Evolutionary conservation across 1,140 invertebrate species (phyloP).

Genomic region (Trichonephila clavipes): DNA sequence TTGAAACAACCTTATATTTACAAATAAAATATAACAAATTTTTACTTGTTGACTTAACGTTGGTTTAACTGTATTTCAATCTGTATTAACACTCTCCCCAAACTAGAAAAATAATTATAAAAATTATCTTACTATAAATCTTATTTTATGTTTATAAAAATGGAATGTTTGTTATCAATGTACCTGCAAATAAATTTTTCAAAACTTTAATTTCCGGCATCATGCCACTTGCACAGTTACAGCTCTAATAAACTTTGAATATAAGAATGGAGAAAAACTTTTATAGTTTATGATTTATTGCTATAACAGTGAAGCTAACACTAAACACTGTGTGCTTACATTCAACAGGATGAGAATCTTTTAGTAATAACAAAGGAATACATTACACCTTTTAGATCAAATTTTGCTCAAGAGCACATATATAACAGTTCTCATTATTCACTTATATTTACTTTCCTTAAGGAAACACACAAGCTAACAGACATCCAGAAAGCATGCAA

Average conservation of each 20-base stretch:
- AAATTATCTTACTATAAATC: too few relatives aligned
- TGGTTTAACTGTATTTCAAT: too few relatives aligned
- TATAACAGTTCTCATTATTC: slow-evolving; percentile 48
- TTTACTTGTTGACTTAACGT: too few relatives aligned
- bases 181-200: too few relatives aligned
- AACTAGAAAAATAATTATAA: too few relatives aligned
- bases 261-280: not conserved
- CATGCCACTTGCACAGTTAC: not conserved
- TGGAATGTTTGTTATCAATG: too few relatives aligned
- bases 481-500: slow-evolving; percentile 70
- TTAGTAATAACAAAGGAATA: slow-evolving; percentile 74
- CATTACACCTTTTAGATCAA: slow-evolving; percentile 71
- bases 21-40: too few relatives aligned
- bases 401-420: slow-evolving; percentile 53
- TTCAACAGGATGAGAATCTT: slow-evolving; percentile 73
- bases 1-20: too few relatives aligned
- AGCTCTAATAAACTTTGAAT: slow-evolving; percentile 8
- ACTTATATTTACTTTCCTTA: slow-evolving; percentile 55
- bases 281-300: slow-evolving; percentile 71
- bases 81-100: too few relatives aligned
- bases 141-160: too few relatives aligned
- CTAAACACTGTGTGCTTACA: slow-evolving; percentile 75
- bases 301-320: slow-evolving; percentile 76
- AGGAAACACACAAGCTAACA: slow-evolving; percentile 64
- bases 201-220: not conserved